Evolutionary conservation across 30 jellyfish, hydroid and myxozoan genomes (phyloP), one percentile per base, ranked within the genome.

Genomic region (Aurelia aurita): DNA sequence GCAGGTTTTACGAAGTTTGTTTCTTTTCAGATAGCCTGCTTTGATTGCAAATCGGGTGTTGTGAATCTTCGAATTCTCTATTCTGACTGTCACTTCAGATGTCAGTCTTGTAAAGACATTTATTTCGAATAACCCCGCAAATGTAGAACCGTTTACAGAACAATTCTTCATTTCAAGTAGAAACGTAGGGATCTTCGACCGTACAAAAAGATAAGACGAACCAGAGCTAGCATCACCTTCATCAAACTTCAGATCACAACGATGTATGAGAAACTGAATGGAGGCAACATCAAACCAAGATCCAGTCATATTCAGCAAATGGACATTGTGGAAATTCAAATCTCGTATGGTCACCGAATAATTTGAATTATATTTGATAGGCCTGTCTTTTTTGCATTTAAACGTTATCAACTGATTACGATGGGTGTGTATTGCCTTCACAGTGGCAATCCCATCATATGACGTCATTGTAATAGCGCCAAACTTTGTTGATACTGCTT

Each of bases 391-490:
- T 2, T 45, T 54, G 27, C 27, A n/a, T 0, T 15, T 5, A 28
- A 32, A 14, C 66, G n/a, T 9, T 31, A 70, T 6, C 4, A 43
- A 71, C 13, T 47, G 14, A 3, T 53, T 20, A 25, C 23, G 20
- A 16, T 23, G 1, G 21, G 6, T 0, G 19, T 5, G 9, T 43
- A 43, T 29, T 5, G 69, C 26, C 7, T 31, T 14, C 14, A 73
- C 55, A 69, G 53, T 21, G 15, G 85, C 85, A 13, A 54, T 26
- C 32, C 85, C 85, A 11, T 54, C 57, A 29, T 73, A 73, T 21
- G 85, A 73, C 20, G 72, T 19, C 3, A 73, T 45, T 14, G 85
- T 73, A 18, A 73, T 46, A 22, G 25, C 29, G 14, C 67, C 5
- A 22, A 55, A 55, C 3, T 55, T 55, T 55, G 67, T 6, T 55